Evolutionary conservation across 2,888 invertebrate genomes (phyloP).

Genomic region (Lottia scabra): DNA sequence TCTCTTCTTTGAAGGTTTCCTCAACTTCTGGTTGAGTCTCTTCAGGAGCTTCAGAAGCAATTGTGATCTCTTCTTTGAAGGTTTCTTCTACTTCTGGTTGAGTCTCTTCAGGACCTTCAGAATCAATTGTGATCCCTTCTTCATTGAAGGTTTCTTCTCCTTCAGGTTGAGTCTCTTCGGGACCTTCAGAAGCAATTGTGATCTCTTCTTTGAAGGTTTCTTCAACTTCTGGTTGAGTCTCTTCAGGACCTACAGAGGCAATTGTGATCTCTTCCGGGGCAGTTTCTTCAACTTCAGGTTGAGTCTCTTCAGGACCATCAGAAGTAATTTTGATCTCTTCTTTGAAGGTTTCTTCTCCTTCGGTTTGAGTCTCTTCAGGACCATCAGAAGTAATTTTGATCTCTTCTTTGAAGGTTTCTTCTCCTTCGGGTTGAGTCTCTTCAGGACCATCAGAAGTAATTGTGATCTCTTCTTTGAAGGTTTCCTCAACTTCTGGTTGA

Average conservation of each 20-base stretch:
- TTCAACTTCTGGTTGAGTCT: neutral
- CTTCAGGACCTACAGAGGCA: slow-evolving; percentile 16
- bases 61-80: no score
- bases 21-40: neutral
- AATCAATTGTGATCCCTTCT: neutral
- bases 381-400: neutral
- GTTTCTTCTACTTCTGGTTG: no score
- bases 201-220: slow-evolving; percentile 10
- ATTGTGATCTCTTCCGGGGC: slow-evolving; percentile 12
- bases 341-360: neutral
- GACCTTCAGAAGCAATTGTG: no score
- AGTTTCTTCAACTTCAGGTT: neutral
- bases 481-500: slow-evolving; percentile 10
- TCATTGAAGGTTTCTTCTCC: neutral
- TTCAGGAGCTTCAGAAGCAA: no score
- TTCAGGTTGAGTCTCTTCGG: neutral
- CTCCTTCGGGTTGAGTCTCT: slow-evolving; percentile 8
- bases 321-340: neutral
- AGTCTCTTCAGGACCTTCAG: no score
- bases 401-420: slow-evolving; percentile 12
- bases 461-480: slow-evolving; percentile 1
- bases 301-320: no score
- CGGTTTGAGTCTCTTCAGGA: no score
- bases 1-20: slow-evolving; percentile 16
- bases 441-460: slow-evolving; percentile 7